Base-by-base conservation (phyloP, 64 coral and sea anemone genomes). In the Dendronephthya gigantea region DNA sequence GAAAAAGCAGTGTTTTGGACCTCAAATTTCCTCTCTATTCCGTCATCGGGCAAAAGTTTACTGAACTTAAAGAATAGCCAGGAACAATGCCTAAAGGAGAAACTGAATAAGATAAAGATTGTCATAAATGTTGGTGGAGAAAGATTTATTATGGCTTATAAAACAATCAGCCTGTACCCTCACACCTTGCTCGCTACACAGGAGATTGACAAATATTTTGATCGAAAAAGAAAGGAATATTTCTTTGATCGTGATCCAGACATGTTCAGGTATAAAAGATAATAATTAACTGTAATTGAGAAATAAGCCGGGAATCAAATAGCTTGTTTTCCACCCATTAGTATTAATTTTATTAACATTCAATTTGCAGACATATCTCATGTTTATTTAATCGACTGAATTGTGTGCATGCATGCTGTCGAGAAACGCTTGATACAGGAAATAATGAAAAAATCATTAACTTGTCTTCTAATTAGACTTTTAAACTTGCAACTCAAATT, bases 201-300 rank as follows among this genome's bases (percentile, higher is more conserved):
- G 7, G 72, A 79, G 31, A 79, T 79, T 79, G 72, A 79, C 15
- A 34, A 33, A 35, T 79, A 37, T 79, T 79, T 36, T 79, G 72
- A 79, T 79, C 31, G 36, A 79, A 79, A 79, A 19, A 34, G 27
- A 1, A 79, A 79, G 30, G 72, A 79, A 29, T 79, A 79, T 39
- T 79, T 79, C 37, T 79, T 79, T 35, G 72, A 79, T 35, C 72
- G 72, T 9, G 72, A 79, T 19, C 72, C 72, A 16, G 72, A 79
- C 30, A 37, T 79, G 72, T 79, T 79, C 32, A 79, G 72, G 72
- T 79, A n/a, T n/a, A 29, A 79, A 62, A 27, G 12, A 62, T 23
- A 23, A 11, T n/a, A 58, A 58, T 19, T 16, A 2, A 58, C 2
- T 58, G 23, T 58, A 58, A 19, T 58, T 16, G 14, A 11, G 51